These are phyloP conservation scores for Lottia scabra DNA, from an alignment of 2,888 invertebrate species.

Conservation along the genomic window DNA sequence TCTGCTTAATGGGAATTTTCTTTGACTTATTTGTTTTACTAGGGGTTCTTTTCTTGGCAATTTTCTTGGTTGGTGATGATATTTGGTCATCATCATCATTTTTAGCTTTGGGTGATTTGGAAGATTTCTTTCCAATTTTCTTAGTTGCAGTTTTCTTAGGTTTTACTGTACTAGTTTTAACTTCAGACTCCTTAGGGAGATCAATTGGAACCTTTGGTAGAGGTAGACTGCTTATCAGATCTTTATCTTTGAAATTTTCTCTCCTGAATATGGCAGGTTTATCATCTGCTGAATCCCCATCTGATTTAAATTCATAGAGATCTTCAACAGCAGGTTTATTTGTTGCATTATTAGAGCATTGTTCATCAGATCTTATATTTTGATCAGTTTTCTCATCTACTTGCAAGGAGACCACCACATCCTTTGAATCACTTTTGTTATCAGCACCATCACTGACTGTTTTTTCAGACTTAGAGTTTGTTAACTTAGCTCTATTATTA, in stretches of 20 bases:
- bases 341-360: background rate
- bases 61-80: slow-evolving; percentile 22
- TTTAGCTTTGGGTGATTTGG: slow-evolving; percentile 19
- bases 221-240: slow-evolving; percentile 18
- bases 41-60: slow-evolving; percentile 18
- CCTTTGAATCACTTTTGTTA: background rate
- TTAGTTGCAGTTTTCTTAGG: slow-evolving; percentile 26
- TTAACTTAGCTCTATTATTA: background rate
- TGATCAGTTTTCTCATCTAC: background rate
- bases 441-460: slow-evolving; percentile 16
- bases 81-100: slow-evolving; percentile 1
- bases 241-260: slow-evolving; percentile 17
- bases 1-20: slow-evolving; percentile 12
- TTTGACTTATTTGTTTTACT: slow-evolving; percentile 23
- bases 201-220: slow-evolving; percentile 30
- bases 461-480: slow-evolving; percentile 2
- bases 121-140: slow-evolving; percentile 16
- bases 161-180: slow-evolving; percentile 16
- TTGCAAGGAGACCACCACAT: background rate
- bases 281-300: slow-evolving; percentile 55
- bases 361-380: background rate
- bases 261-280: slow-evolving; percentile 28
- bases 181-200: slow-evolving; percentile 14
- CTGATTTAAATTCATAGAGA: slow-evolving; percentile 60
- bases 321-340: slow-evolving; percentile 25